A percentile compares a stretch with the other conserved stretches of the same genome.
Conservation (phyloP, 2,797 vertebrate species). For the Sebastes dallii region DNA sequence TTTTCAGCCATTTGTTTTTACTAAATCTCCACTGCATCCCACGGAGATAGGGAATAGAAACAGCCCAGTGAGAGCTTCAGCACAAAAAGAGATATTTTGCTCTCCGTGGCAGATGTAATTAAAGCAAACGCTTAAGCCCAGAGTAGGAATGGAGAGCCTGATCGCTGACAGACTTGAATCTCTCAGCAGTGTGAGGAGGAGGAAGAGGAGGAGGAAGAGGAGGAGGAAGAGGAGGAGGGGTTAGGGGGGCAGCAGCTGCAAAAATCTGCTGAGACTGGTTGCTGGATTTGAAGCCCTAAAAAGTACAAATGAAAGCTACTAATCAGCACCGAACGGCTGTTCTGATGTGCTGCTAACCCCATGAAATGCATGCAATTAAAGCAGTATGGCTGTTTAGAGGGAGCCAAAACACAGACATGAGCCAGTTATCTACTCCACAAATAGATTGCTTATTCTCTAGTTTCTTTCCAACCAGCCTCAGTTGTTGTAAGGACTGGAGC, state of each 20-base stretch:
- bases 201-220: neutral
- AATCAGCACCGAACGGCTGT: neutral
- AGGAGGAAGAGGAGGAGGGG: neutral
- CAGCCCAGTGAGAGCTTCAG: constrained; percentile 13
- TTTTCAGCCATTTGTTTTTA: constrained; percentile 39
- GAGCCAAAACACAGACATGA: neutral
- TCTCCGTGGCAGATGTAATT: constrained; percentile 58
- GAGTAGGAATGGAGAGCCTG: constrained; percentile 36
- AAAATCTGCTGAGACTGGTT: constrained; percentile 26
- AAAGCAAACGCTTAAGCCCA: constrained; percentile 56
- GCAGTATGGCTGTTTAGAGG: neutral
- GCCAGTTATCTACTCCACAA: neutral
- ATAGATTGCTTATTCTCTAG: neutral
- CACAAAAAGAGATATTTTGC: constrained; percentile 34
- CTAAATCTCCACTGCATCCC: constrained; percentile 42
- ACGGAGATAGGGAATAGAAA: constrained; percentile 26
- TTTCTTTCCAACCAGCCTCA: neutral
- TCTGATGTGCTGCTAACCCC: neutral
- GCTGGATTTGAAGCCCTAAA: constrained; percentile 18
- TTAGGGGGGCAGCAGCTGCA: constrained; percentile 37
- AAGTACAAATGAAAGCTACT: neutral
- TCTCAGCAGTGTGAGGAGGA: constrained; percentile 20
- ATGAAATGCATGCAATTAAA: neutral
- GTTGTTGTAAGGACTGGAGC: neutral
- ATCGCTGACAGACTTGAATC: constrained; percentile 37